phyloP scores from a whole-genome alignment of 2,888 invertebrate species.

The Pseudococcus jackbeardsleyi region DNA sequence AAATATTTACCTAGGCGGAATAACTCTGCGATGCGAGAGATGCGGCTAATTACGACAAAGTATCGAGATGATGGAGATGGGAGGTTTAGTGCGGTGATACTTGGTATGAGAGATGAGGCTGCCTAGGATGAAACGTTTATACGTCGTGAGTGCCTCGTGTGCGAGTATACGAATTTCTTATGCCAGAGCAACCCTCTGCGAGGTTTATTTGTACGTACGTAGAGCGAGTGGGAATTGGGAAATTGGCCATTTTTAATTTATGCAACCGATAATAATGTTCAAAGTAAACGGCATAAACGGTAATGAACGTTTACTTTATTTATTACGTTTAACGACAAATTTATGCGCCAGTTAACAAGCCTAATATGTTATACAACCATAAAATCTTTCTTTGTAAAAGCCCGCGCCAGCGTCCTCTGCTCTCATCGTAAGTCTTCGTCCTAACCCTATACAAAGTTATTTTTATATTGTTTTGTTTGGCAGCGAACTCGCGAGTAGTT shows the following conservation, averaged over 20 bases:
- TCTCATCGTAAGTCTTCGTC: neutral
- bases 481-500: slow-evolving; percentile 11
- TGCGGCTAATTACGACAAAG: neutral
- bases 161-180: neutral
- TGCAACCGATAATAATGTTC: slow-evolving; percentile 60
- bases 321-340: slow-evolving; percentile 63
- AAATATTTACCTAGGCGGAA: neutral
- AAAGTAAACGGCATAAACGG: slow-evolving; percentile 61
- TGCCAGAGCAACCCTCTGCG: neutral
- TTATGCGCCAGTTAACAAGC: slow-evolving; percentile 64
- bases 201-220: slow-evolving; percentile 4
- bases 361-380: slow-evolving; percentile 58
- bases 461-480: slow-evolving; percentile 57
- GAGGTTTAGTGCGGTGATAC: neutral
- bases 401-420: slow-evolving; percentile 1
- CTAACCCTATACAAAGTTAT: slow-evolving; percentile 33
- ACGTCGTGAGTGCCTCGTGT: neutral
- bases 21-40: neutral
- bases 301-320: slow-evolving; percentile 63
- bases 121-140: neutral
- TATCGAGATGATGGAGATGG: too few species aligned
- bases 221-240: neutral
- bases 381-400: slow-evolving; percentile 37
- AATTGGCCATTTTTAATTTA: slow-evolving; percentile 6
- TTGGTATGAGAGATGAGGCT: neutral